phyloP scores from a whole-genome alignment of 2,797 vertebrate species.

The Leptoclinus maculatus region DNA sequence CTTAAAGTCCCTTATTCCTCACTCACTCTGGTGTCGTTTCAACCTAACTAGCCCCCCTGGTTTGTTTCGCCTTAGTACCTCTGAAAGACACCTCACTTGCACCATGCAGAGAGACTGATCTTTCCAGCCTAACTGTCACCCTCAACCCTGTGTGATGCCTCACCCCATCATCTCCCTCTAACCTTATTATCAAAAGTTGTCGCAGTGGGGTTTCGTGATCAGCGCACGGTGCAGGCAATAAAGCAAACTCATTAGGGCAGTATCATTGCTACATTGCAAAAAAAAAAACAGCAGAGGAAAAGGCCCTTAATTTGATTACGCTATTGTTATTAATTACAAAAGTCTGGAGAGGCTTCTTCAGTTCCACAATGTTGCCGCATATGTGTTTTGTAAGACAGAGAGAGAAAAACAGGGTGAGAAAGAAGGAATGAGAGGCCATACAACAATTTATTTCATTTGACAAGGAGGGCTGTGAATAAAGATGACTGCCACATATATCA shows the following conservation, averaged over 20 bases:
- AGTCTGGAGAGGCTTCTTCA: conserved; percentile 25
- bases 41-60: conserved; percentile 17
- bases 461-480: conserved; percentile 66
- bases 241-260: conserved; percentile 60
- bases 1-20: conserved; percentile 27
- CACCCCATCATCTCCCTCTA: conserved; percentile 25
- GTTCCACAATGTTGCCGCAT: conserved; percentile 6
- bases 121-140: conserved; percentile 10
- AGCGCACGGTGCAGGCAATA: conserved; percentile 46
- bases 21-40: conserved; percentile 28
- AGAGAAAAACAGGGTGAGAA: conserved; percentile 3
- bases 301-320: conserved; percentile 65
- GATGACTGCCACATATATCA: conserved; percentile 70
- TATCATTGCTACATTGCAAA: conserved; percentile 53
- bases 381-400: conserved; percentile 19
- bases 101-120: conserved; percentile 41
- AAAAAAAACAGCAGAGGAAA: conserved; percentile 25
- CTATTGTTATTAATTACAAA: conserved; percentile 65
- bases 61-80: neutral
- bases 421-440: neutral
- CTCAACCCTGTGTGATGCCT: conserved; percentile 35
- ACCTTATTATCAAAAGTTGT: conserved; percentile 45
- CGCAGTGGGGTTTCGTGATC: conserved; percentile 44
- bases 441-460: conserved; percentile 62
- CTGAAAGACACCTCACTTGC: conserved; percentile 18